Base-by-base conservation (phyloP, 1,140 invertebrate species). In the Pinna nobilis region DNA sequence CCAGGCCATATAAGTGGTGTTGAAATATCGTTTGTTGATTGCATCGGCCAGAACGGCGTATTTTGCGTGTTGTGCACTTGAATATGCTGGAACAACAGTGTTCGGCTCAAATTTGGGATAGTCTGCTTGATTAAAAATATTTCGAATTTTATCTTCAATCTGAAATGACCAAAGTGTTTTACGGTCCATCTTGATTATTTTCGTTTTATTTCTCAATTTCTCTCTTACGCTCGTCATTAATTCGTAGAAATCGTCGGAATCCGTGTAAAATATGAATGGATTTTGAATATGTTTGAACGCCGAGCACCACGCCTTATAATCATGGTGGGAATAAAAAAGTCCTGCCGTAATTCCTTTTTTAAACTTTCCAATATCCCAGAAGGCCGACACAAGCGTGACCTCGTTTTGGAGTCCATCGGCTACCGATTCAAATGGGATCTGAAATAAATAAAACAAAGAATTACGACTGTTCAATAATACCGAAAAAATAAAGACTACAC, bases 321-420 rank as follows among this genome's bases (percentile, higher is more conserved):
- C 41, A 23, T 59, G 0, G 18, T 50, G 30, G 7, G 49, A 51
- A 44, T 70, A 61, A n/a, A 39, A 39, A 15, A 70, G 49, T 15
- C 47, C 3, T 0, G 11, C 6, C 0, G 23, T 5, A 1, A 0
- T 11, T 11, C 77, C 81, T 76, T 86, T 86, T 28, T 61, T 51
- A 51, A 86, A 84, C 7, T 55, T 6, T 7, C 83, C 83, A 11
- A 86, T 65, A 55, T 84, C 75, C 32, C 83, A 79, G 63, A 78
- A 87, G 3, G 79, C 82, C 20, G 84, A 82, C 0, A 85, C 77
- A 5, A 85, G 59, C 0, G 85, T 87, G 15, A 84, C 60, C 15
- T 87, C 81, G 44, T 79, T 50, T n/a, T 33, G 28, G n/a, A n/a
- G n/a, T n/a, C n/a, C n/a, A n/a, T n/a, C n/a, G n/a, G n/a, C n/a